Percentiles rank a stretch among this genome's conserved stretches.
Conservation (phyloP, 2,797 vertebrate species). For the Buceros bicornis region DNA sequence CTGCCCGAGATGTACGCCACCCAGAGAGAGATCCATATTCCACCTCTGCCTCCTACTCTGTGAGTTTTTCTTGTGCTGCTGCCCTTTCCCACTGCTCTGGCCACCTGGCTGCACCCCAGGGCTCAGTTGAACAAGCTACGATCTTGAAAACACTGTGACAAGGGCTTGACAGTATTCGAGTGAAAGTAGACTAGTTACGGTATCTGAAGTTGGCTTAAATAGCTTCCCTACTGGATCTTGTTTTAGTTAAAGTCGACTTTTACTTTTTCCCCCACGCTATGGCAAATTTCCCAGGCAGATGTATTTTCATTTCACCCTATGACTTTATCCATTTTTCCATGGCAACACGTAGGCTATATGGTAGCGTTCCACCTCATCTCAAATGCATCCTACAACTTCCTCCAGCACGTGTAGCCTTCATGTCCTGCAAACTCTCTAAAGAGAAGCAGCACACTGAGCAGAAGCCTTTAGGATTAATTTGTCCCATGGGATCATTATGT, state of each 20-base stretch:
- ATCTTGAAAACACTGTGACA: slow-evolving; percentile 29
- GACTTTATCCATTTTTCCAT: slow-evolving; percentile 36
- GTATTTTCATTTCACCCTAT: slow-evolving; percentile 40
- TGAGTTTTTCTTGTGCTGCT: neutral
- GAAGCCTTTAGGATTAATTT: neutral
- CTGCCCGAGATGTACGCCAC: neutral
- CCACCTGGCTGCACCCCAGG: neutral
- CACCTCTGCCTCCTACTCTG: neutral
- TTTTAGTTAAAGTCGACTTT: slow-evolving; percentile 13
- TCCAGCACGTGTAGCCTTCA: neutral
- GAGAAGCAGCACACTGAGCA: neutral
- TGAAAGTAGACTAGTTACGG: slow-evolving; percentile 29
- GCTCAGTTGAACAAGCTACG: neutral
- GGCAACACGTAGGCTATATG: neutral
- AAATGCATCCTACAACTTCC: neutral
- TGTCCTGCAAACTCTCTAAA: neutral
- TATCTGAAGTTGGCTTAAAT: slow-evolving; percentile 38
- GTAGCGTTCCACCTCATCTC: neutral
- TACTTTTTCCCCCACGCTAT: neutral
- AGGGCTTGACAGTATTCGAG: neutral
- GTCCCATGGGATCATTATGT: neutral
- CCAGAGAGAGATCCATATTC: neutral
- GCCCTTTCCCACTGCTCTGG: neutral
- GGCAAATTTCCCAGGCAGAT: slow-evolving; percentile 57
- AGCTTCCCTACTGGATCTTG: slow-evolving; percentile 10